phyloP scores from a whole-genome alignment of 1,140 invertebrate genomes.

The Batillaria attramentaria region DNA sequence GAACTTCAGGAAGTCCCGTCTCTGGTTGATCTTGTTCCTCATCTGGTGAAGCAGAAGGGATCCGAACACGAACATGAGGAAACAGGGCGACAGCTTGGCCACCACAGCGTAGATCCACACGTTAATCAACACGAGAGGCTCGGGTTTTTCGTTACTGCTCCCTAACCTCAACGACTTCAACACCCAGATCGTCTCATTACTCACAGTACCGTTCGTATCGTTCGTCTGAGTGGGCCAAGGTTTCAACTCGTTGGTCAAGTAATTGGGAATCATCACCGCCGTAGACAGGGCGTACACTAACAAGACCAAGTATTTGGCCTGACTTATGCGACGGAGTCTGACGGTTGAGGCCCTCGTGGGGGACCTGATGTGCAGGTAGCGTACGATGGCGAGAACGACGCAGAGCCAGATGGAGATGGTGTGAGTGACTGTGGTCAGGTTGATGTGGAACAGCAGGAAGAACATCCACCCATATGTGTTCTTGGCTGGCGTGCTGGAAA shows the following conservation, averaged over 20 bases:
- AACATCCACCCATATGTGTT: constrained; percentile 64
- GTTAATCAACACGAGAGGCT: constrained; percentile 69
- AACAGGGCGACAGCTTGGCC: constrained; percentile 72
- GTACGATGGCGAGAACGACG: constrained; percentile 90
- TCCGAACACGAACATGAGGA: constrained; percentile 72
- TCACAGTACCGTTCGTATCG: neutral
- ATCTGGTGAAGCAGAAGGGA: constrained; percentile 75
- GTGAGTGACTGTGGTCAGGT: constrained; percentile 87
- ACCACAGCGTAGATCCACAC: constrained; percentile 68
- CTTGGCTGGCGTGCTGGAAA: constrained; percentile 51
- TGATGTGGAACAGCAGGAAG: constrained; percentile 67
- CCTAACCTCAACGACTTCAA: constrained; percentile 70
- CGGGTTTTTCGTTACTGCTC: constrained; percentile 76
- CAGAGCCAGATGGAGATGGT: constrained; percentile 95
- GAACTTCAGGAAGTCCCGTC: constrained; percentile 64
- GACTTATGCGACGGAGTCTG: constrained; percentile 75
- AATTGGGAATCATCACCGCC: constrained; percentile 85
- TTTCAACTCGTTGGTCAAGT: constrained; percentile 68
- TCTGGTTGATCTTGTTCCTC: constrained; percentile 72
- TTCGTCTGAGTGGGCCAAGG: constrained; percentile 12
- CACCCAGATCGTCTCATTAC: constrained; percentile 67
- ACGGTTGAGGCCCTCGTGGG: constrained; percentile 80
- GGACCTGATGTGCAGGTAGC: constrained; percentile 86
- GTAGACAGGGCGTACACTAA: constrained; percentile 82
- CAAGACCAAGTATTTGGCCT: constrained; percentile 79